Evolutionary conservation across 2,797 vertebrate species (phyloP).

Genomic region (Lutjanus argentimaculatus): DNA sequence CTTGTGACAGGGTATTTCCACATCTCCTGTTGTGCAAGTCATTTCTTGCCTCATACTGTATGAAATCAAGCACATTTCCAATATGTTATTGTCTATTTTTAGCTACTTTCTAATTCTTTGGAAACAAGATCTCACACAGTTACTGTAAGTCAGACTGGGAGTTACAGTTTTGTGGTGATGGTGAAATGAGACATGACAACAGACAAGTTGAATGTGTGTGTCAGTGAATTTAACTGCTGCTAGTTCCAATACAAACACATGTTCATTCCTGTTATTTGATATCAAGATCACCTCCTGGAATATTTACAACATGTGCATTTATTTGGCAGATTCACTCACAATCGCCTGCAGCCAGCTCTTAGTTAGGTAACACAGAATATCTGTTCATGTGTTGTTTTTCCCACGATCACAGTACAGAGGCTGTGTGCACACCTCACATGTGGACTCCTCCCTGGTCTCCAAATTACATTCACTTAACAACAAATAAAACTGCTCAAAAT

Average conservation of each 20-base stretch:
- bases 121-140: conserved; percentile 15
- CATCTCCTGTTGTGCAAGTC: neutral
- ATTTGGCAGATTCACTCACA: conserved; percentile 36
- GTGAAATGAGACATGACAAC: neutral
- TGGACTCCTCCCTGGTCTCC: neutral
- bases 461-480: neutral
- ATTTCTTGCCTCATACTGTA: neutral
- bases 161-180: neutral
- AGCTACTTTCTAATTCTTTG: conserved; percentile 18
- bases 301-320: conserved; percentile 36
- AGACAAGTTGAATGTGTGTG: neutral
- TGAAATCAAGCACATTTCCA: conserved; percentile 21
- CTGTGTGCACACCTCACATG: conserved; percentile 8
- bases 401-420: conserved; percentile 30
- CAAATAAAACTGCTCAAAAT: neutral
- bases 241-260: neutral
- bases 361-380: conserved; percentile 47
- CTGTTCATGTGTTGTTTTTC: conserved; percentile 63
- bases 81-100: conserved; percentile 15
- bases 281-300: conserved; percentile 3
- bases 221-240: neutral
- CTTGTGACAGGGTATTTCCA: neutral
- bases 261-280: conserved; percentile 13
- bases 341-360: neutral
- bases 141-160: neutral